These are phyloP conservation scores for Netelia virgata DNA, from an alignment of 2,888 invertebrate genomes.

Conservation along the genomic window DNA sequence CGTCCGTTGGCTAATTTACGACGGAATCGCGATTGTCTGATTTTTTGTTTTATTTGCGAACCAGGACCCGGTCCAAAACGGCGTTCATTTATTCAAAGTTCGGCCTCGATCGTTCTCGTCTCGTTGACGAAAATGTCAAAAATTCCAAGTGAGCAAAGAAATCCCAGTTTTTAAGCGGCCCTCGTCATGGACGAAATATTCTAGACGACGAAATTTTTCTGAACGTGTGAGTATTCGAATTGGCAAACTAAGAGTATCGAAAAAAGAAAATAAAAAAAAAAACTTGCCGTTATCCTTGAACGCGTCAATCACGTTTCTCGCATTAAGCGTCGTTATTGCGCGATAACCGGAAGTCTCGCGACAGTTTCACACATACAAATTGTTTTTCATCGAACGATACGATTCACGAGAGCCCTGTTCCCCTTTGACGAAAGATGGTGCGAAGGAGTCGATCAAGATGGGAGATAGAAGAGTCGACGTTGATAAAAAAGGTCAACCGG, in stretches of 20 bases:
- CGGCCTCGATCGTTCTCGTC: background rate
- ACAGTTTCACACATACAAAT: constrained; percentile 2
- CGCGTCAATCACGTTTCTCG: constrained; percentile 10
- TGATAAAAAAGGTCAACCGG: constrained; percentile 39
- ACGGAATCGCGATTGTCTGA: constrained; percentile 22
- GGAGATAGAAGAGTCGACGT: constrained; percentile 46
- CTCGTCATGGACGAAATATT: constrained; percentile 9
- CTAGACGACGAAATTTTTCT: constrained; percentile 36
- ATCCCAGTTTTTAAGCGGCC: background rate
- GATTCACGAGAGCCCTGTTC: background rate
- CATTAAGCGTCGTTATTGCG: background rate
- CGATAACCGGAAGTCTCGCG: constrained; percentile 16
- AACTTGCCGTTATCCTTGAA: constrained; percentile 25
- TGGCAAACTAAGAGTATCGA: background rate
- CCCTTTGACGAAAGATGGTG: constrained; percentile 40
- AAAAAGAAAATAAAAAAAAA: background rate
- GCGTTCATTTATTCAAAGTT: constrained; percentile 12
- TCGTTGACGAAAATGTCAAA: constrained; percentile 45
- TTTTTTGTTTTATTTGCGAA: constrained; percentile 33
- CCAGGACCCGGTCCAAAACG: background rate
- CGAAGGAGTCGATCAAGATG: constrained; percentile 29
- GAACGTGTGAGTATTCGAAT: constrained; percentile 48
- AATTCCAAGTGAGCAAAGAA: constrained; percentile 39
- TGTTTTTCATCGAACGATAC: background rate
- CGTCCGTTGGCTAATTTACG: background rate